Evolutionary conservation across 1,140 invertebrate genomes (phyloP), one percentile per base, ranked within the genome.

Genomic region (Panagrolaimus sp.): DNA sequence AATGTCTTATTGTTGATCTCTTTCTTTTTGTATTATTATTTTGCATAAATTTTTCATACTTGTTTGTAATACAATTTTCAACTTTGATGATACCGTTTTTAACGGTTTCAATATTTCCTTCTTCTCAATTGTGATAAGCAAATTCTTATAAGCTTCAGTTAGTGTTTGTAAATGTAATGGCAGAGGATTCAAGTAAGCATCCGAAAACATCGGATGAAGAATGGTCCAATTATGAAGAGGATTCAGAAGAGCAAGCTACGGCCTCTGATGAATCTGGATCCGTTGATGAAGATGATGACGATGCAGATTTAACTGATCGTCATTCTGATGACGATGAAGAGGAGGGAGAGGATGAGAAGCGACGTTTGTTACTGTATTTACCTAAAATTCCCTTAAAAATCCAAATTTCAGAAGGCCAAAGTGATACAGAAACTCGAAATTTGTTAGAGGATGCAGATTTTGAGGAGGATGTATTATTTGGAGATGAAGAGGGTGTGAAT

Each of bases 391-490:
- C 8, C 14, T 17, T 0, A 17, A 52, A 52, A 52, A 26, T 52
- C 8, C 17, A 52, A 52, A 26, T 58, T 58, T 58, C 3, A 58
- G 52, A 58, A 21, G 52, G 52, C 15, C 52, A 58, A 58, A 58
- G 52, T 28, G 63, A 64, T 21, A 64, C 63, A 9, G 63, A 64
- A 64, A 64, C 28, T 21, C 28, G 63, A 17, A 64, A 64, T 38
- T 43, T 64, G 17, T 28, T 64, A 14, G 63, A 64, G 14, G 63
- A 64, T 17, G 63, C 28, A 17, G 63, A 64, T 43, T 43, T 32
- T 43, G 63, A 64, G 10, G 63, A 64, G 14, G 63, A 64, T 64
- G 63, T 64, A 3, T 21, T 64, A n/a, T 17, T 24, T 17, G 15
- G 17, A 10, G 63, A 58, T 21, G 21, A 58, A 12, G 21, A 58